Evolutionary conservation across 2,113 vertebrate species (phyloP), one percentile per base, ranked within the genome.

Genomic region (Lasiurus cinereus): DNA sequence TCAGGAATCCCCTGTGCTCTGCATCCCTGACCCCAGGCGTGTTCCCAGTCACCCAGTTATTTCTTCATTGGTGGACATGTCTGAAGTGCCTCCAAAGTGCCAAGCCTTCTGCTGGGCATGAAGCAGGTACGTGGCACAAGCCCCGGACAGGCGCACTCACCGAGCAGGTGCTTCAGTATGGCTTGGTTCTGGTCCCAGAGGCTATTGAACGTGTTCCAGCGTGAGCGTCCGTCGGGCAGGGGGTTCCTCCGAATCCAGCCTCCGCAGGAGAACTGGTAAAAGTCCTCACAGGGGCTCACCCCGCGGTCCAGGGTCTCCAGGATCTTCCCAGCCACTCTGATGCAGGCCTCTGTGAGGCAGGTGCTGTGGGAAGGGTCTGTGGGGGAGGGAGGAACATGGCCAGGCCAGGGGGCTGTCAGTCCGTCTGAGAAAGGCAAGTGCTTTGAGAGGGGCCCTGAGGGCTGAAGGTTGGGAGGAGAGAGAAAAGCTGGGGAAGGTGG

Each of bases 181-280:
- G 99, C 99, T 98, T 99, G 99, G 98, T 99, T 99, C 98, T 99
- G 99, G 97, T 99, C 99, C 99, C 99, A 99, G 98, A 99, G 99
- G 97, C 99, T 99, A 98, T 99, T 99, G 98, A 99, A 99, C 52
- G 99, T 99, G 97, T 99, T 99, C 99, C 99, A 99, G 43, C 99
- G 99, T 14, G 99, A 99, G 2, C 98, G 99, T 6, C 99, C 99
- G 0, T 99, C 99, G 0, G 99, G 99, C 76, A 99, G 98, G 0
- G 99, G 99, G 97, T 99, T 99, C 91, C 99, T 99, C 95, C 98
- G 99, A 96, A 99, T 99, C 99, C 99, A 99, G 36, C 99, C 99
- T 5, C 99, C 99, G 0, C 99, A 99, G 0, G 99, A 99, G 36
- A 99, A 99, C 97, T 99, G 99, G 97, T 99, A 99, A 98, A 99